Percentiles rank a stretch among this genome's conserved stretches.
Evolutionary conservation across 2,113 vertebrate species (phyloP).

Genomic region (Pyrgilauda ruficollis): DNA sequence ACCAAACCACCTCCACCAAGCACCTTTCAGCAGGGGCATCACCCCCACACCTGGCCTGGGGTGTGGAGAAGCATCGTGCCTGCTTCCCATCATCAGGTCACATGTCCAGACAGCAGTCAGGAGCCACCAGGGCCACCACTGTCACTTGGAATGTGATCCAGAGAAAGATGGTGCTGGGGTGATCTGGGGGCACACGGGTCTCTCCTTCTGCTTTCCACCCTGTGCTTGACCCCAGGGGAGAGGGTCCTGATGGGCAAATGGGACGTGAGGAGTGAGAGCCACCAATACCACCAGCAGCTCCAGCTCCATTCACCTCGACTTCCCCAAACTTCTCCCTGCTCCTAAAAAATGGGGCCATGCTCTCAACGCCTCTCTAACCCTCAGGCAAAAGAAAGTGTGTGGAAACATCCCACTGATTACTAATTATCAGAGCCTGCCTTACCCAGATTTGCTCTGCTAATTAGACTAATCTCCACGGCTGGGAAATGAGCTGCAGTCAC

Average conservation of each 20-base stretch:
- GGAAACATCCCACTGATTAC: conserved; percentile 22
- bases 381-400: neutral
- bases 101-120: neutral
- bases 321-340: neutral
- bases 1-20: neutral
- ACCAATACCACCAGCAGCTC: neutral
- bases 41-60: neutral
- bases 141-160: fast-evolving
- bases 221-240: fast-evolving
- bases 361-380: neutral
- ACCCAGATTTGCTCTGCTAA: conserved; percentile 51
- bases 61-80: fast-evolving
- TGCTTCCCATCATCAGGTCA: neutral
- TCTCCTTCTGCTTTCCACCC: neutral
- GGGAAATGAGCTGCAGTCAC: conserved; percentile 17
- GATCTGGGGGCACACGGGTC: neutral
- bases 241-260: neutral
- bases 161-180: neutral
- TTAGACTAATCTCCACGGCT: neutral
- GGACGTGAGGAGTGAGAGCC: neutral
- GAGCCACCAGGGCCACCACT: neutral
- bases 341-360: neutral
- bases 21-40: neutral
- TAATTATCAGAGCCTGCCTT: conserved; percentile 34
- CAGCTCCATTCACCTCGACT: neutral